These are phyloP conservation scores for Rhadinocentrus ornatus DNA, from an alignment of 2,797 vertebrate genomes.

Conservation along the genomic window DNA sequence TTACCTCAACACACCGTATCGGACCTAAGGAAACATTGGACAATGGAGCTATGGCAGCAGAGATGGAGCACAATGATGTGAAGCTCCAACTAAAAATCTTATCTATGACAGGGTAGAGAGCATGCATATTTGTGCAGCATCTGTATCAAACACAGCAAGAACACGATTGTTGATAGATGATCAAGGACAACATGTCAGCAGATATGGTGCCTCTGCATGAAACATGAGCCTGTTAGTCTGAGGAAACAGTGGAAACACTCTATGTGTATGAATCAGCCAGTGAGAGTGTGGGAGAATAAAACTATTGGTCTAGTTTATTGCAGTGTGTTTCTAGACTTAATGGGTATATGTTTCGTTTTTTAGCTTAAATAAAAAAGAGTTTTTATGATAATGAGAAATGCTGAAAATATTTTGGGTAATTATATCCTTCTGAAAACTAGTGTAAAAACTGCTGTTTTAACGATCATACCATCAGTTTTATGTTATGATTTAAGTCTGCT, in stretches of 20 bases:
- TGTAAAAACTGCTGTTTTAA: conserved; percentile 9
- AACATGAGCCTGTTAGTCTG: conserved; percentile 55
- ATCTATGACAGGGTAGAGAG: conserved; percentile 56
- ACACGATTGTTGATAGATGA: conserved; percentile 41
- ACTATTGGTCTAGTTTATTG: conserved; percentile 25
- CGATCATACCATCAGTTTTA: conserved; percentile 35
- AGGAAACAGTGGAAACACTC: conserved; percentile 60
- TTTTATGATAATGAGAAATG: conserved; percentile 22
- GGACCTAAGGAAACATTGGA: conserved; percentile 65
- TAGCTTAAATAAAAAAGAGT: background rate
- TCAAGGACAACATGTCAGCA: conserved; percentile 49
- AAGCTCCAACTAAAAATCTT: conserved; percentile 45
- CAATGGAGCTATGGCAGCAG: conserved; percentile 56
- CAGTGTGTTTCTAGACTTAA: conserved; percentile 5
- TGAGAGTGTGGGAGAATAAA: conserved; percentile 46
- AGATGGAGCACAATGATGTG: conserved; percentile 58
- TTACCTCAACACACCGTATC: conserved; percentile 62
- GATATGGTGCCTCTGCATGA: conserved; percentile 62
- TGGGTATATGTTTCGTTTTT: conserved; percentile 16
- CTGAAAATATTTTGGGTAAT: conserved; percentile 10
- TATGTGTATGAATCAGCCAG: conserved; percentile 40
- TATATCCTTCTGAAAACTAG: conserved; percentile 11
- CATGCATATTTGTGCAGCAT: conserved; percentile 46
- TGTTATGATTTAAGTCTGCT: conserved; percentile 40
- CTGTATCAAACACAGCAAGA: conserved; percentile 37